Conservation (phyloP, 1,140 invertebrate species). For the Microplitis mediator region DNA sequence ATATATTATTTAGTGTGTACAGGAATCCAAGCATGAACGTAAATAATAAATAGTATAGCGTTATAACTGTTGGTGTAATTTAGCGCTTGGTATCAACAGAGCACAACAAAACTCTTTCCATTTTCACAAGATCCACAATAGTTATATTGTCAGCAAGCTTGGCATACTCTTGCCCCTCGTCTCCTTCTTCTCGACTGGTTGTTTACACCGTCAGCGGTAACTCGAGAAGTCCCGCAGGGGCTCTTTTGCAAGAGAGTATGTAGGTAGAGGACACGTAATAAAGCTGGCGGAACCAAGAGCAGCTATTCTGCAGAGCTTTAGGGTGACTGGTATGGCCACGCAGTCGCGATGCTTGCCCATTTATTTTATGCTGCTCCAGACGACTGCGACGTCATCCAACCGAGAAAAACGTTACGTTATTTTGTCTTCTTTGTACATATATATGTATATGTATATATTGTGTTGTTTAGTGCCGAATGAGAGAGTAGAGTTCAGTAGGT, state of each 20-base stretch:
- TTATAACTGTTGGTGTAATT: too few relatives aligned
- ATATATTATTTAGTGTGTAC: too few relatives aligned
- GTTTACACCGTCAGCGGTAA: conserved; percentile 34
- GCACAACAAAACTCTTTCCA: neutral
- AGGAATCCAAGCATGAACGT: too few relatives aligned
- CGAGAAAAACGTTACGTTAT: neutral
- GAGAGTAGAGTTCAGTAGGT: conserved; percentile 32
- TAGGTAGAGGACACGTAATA: conserved; percentile 18
- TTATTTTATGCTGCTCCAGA: conserved; percentile 16
- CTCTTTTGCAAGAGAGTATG: neutral
- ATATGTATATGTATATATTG: neutral
- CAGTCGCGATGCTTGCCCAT: conserved; percentile 2
- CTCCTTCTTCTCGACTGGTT: conserved; percentile 4
- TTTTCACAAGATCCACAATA: conserved; percentile 14
- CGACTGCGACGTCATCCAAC: neutral
- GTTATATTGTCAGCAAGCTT: conserved; percentile 26
- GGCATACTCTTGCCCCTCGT: neutral
- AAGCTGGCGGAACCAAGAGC: conserved; percentile 28
- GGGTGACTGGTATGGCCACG: neutral
- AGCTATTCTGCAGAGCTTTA: conserved; percentile 26
- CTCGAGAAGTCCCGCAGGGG: conserved; percentile 30
- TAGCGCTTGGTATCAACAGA: too few relatives aligned
- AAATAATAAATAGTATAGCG: too few relatives aligned
- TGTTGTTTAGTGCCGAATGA: neutral
- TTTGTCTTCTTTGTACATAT: too few relatives aligned